phyloP scores from a whole-genome alignment of 1,140 invertebrate species.

The Melipona quadrifasciata region DNA sequence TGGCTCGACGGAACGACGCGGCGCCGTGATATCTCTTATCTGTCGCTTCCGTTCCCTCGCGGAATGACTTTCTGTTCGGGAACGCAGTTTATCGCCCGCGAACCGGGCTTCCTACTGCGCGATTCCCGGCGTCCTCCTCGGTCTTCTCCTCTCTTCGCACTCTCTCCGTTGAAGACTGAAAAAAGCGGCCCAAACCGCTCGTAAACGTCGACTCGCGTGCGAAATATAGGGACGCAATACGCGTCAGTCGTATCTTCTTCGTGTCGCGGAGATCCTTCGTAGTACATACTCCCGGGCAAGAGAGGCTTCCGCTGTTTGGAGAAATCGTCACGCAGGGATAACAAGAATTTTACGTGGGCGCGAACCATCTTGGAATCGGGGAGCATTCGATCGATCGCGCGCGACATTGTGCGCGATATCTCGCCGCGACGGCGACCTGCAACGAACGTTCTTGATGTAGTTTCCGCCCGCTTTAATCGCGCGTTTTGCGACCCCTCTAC shows the following conservation, averaged over 20 bases:
- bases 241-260: too few species aligned
- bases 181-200: too few species aligned
- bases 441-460: conserved; percentile 10
- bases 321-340: neutral
- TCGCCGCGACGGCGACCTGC: neutral
- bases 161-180: too few species aligned
- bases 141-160: too few species aligned
- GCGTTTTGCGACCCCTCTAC: conserved; percentile 10
- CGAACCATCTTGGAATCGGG: neutral
- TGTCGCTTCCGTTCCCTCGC: neutral
- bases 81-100: neutral
- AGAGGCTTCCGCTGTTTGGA: neutral
- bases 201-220: too few species aligned
- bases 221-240: too few species aligned
- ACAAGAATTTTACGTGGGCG: neutral
- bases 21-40: neutral
- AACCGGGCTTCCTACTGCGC: neutral
- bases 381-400: neutral
- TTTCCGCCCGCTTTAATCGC: conserved; percentile 46
- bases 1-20: neutral
- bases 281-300: too few species aligned
- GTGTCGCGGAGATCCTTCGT: too few species aligned
- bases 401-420: neutral
- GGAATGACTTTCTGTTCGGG: neutral
- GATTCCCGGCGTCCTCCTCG: too few species aligned